A percentile compares a stretch with the other conserved stretches of the same genome.
Evolutionary conservation across 2,113 vertebrate species (phyloP).

Genomic region (Tamias sibiricus): DNA sequence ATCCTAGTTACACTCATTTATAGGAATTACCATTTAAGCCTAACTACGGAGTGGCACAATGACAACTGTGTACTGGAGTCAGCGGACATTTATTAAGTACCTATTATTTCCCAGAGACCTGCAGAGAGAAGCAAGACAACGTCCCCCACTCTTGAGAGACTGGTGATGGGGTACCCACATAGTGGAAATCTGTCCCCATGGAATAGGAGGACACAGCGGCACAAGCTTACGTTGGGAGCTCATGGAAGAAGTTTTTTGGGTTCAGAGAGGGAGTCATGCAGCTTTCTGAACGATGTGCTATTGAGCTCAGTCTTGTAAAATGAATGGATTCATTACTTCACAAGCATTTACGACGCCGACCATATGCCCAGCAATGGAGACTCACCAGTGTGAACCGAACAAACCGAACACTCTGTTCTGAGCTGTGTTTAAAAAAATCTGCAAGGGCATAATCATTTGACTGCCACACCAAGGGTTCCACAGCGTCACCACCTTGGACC

Average conservation of each 20-base stretch:
- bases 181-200: rapidly evolving
- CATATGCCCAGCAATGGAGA: neutral
- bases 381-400: too few relatives aligned
- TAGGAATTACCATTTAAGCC: neutral
- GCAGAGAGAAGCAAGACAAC: neutral
- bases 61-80: neutral
- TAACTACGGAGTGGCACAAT: neutral
- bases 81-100: neutral
- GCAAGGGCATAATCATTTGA: neutral
- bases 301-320: neutral
- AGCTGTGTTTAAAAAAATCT: neutral
- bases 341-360: neutral
- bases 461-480: neutral
- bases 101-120: neutral
- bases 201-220: neutral
- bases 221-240: neutral
- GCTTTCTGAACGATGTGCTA: neutral
- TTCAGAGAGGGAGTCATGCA: neutral
- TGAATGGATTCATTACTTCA: neutral
- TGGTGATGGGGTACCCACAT: neutral
- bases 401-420: neutral
- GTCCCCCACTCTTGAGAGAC: neutral
- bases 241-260: neutral
- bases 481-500: neutral
- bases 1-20: neutral